A percentile compares a stretch with the other conserved stretches of the same genome.
phyloP scores from a whole-genome alignment of 2,113 vertebrate species.

The Lophura nycthemera region DNA sequence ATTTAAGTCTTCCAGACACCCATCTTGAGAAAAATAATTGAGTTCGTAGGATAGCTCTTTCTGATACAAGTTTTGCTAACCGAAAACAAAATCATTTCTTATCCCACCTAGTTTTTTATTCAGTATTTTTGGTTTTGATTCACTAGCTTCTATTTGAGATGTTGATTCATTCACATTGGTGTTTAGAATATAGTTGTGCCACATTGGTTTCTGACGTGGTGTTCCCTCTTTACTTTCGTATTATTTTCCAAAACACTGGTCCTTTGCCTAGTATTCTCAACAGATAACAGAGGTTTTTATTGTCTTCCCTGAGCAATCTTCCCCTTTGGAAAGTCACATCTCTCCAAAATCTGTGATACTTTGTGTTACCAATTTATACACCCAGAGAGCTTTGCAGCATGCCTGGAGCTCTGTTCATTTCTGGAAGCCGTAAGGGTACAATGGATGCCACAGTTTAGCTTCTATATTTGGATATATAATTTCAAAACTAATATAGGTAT shows the following conservation, averaged over 20 bases:
- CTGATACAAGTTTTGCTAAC: neutral
- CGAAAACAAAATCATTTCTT: neutral
- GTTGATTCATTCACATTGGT: neutral
- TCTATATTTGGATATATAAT: neutral
- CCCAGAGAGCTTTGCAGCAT: fast-evolving
- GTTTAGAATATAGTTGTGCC: neutral
- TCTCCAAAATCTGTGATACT: neutral
- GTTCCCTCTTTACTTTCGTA: neutral
- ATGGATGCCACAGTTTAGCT: neutral
- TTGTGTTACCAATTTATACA: fast-evolving
- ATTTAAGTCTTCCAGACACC: neutral
- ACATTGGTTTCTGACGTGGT: neutral
- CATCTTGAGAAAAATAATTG: neutral
- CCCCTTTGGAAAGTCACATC: neutral
- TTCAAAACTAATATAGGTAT: neutral
- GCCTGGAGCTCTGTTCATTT: neutral
- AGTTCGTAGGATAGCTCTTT: neutral
- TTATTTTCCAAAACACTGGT: neutral
- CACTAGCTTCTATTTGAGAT: neutral
- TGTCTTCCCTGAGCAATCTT: neutral
- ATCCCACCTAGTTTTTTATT: neutral
- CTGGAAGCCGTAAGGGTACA: neutral
- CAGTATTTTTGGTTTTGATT: neutral
- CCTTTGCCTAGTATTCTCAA: neutral
- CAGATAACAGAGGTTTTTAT: neutral